Evolutionary conservation across 2,113 vertebrate genomes (phyloP).

Genomic region (Mus pahari): DNA sequence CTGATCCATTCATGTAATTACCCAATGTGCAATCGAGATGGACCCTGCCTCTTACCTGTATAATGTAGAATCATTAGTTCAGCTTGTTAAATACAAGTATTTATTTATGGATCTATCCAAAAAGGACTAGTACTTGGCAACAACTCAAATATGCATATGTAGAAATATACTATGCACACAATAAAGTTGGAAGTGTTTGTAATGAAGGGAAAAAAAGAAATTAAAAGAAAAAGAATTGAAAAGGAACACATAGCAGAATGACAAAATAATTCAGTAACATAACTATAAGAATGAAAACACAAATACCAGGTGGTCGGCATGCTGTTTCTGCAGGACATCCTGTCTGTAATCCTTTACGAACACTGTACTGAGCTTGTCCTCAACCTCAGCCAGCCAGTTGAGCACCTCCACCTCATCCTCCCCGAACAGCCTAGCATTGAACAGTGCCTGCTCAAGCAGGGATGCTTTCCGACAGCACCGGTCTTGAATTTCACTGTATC

Average conservation of each 20-base stretch:
- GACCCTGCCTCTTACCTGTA: background rate
- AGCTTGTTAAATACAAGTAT: conserved; percentile 34
- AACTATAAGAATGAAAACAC: conserved; percentile 80
- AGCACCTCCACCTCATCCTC: conserved; percentile 99
- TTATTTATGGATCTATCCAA: conserved; percentile 22
- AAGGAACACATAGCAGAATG: conserved; percentile 65
- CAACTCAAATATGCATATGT: background rate
- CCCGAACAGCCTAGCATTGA: conserved; percentile 97
- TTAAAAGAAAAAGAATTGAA: conserved; percentile 58
- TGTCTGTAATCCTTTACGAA: conserved; percentile 94
- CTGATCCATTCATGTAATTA: background rate
- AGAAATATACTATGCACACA: conserved; percentile 18
- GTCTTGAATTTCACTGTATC: conserved; percentile 91
- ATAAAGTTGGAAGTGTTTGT: conserved; percentile 54
- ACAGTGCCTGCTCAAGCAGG: conserved; percentile 95
- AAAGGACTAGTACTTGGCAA: conserved; percentile 18
- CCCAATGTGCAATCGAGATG: conserved; percentile 5
- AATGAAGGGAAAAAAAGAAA: conserved; percentile 66
- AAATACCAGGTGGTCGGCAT: conserved; percentile 96
- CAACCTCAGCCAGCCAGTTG: conserved; percentile 99
- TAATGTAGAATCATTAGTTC: conserved; percentile 33
- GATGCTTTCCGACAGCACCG: conserved; percentile 91
- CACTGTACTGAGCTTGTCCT: conserved; percentile 94
- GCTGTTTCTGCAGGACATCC: conserved; percentile 94
- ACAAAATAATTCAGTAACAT: conserved; percentile 74